These are phyloP conservation scores for Eudyptes chrysolophus DNA, from an alignment of 2,113 vertebrate genomes.

Conservation along the genomic window DNA sequence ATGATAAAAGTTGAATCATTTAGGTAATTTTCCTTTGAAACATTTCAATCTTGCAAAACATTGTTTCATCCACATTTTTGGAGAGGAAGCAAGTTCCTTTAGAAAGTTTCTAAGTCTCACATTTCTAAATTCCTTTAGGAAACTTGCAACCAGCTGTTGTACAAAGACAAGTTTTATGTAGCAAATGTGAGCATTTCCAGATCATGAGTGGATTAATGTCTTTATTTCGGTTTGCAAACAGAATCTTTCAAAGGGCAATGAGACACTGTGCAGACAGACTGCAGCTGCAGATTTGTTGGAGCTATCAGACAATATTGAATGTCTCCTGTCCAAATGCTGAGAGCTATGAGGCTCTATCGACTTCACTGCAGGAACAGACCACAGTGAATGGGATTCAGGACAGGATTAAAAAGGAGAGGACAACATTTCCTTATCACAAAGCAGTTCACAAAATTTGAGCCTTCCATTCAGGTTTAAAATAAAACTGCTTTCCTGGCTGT, in stretches of 20 bases:
- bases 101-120: neutral
- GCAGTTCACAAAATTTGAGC: neutral
- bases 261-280: neutral
- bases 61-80: neutral
- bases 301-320: constrained; percentile 54
- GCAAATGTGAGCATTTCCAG: neutral
- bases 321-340: constrained; percentile 14
- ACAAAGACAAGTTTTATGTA: neutral
- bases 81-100: neutral
- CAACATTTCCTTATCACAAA: neutral
- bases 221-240: constrained; percentile 7
- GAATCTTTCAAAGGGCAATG: constrained; percentile 2
- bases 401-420: constrained; percentile 10
- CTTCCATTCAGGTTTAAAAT: neutral
- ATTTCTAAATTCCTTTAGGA: neutral
- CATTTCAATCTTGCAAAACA: neutral
- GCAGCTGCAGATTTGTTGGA: constrained; percentile 18
- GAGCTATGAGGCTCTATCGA: constrained; percentile 40
- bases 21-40: neutral
- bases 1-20: neutral
- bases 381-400: neutral
- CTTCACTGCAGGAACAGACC: constrained; percentile 20
- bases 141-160: neutral
- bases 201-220: neutral
- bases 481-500: neutral